phyloP scores from a whole-genome alignment of 1,140 invertebrate genomes.

The Gryllus bimaculatus region DNA sequence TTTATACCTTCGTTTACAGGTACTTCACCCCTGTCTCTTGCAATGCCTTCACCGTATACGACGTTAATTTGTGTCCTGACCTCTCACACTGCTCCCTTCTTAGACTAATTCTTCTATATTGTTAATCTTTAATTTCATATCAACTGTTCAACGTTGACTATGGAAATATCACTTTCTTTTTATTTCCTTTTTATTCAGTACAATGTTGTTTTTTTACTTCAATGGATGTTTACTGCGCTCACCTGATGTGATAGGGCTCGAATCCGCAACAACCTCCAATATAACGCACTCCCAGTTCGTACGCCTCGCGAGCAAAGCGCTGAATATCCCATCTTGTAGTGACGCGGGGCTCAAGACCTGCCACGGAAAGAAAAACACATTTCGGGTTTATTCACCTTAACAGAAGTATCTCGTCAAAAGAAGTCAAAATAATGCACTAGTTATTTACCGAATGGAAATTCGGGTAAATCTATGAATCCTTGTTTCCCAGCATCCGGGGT shows the following conservation, averaged over 20 bases:
- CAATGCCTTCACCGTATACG: too few species aligned
- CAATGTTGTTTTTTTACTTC: too few species aligned
- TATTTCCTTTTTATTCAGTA: too few species aligned
- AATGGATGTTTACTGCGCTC: slow-evolving; percentile 29
- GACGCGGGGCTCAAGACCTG: slow-evolving; percentile 35
- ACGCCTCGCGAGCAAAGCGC: slow-evolving; percentile 34
- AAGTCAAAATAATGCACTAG: neutral
- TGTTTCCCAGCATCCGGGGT: slow-evolving; percentile 36
- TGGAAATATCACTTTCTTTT: too few species aligned
- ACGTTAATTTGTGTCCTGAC: too few species aligned
- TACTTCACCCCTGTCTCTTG: too few species aligned
- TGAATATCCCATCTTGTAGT: slow-evolving; percentile 38
- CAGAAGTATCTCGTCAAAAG: neutral
- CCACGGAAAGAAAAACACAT: neutral
- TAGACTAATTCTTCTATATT: too few species aligned
- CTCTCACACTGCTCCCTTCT: too few species aligned
- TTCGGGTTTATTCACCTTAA: too few species aligned
- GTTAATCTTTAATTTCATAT: too few species aligned
- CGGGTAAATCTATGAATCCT: slow-evolving; percentile 39
- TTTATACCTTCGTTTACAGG: too few species aligned
- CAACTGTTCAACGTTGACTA: too few species aligned
- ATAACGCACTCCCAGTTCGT: slow-evolving; percentile 35
- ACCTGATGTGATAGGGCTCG: slow-evolving; percentile 35
- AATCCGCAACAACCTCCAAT: slow-evolving; percentile 38
- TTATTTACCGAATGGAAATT: slow-evolving; percentile 37